These are phyloP conservation scores for Drosophila novamexicana DNA, from an alignment of 1,140 invertebrate genomes.

Conservation along the genomic window DNA sequence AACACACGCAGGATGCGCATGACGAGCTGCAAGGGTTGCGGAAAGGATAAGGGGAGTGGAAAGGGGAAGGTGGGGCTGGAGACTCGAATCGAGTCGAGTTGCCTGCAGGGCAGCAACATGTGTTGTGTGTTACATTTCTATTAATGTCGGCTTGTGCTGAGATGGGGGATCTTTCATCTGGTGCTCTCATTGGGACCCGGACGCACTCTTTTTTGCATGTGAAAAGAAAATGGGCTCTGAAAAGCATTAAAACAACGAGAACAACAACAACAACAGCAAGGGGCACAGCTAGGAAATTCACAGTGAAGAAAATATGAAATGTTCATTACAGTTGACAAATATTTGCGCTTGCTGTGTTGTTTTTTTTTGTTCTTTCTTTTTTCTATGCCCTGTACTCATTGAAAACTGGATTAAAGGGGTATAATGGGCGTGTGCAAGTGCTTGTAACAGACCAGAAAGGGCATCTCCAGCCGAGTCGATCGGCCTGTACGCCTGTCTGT, in stretches of 20 bases:
- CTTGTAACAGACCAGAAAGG: too few relatives aligned
- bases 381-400: constrained; percentile 36
- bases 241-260: constrained; percentile 40
- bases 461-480: too few relatives aligned
- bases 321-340: constrained; percentile 83
- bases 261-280: not conserved
- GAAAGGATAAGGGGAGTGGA: too few relatives aligned
- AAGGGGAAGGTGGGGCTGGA: not conserved
- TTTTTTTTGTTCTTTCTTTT: constrained; percentile 59
- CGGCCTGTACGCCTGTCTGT: too few relatives aligned
- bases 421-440: not conserved
- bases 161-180: constrained; percentile 20
- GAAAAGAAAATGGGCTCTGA: constrained; percentile 75
- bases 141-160: constrained; percentile 46
- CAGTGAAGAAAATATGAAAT: constrained; percentile 73
- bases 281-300: constrained; percentile 9
- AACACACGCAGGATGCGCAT: constrained; percentile 38
- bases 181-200: constrained; percentile 63
- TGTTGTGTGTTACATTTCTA: constrained; percentile 77
- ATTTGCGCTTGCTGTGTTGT: constrained; percentile 68
- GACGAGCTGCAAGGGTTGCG: not conserved
- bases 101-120: constrained; percentile 72
- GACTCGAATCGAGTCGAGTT: constrained; percentile 30
- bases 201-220: constrained; percentile 63
- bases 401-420: not conserved